Conservation (phyloP, 2,888 invertebrate genomes). For the Mechanitis messenoides region DNA sequence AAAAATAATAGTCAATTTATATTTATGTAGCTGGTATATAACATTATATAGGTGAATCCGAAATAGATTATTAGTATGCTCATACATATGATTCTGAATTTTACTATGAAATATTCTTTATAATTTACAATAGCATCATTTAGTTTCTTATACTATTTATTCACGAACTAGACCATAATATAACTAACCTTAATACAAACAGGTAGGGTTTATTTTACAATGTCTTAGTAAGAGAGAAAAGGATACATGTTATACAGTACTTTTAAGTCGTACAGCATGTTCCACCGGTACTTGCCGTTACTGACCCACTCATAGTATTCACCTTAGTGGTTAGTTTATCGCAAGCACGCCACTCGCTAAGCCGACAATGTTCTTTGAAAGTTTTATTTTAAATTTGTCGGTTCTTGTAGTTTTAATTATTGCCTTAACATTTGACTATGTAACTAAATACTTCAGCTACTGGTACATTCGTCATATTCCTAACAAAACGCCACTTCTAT, state of each 20-base stretch:
- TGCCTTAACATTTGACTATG: conserved; percentile 63
- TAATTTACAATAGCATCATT: neutral
- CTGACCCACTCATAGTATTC: conserved; percentile 53
- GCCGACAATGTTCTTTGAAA: conserved; percentile 70
- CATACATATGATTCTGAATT: too few relatives aligned
- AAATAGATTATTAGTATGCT: too few relatives aligned
- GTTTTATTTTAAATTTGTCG: conserved; percentile 56
- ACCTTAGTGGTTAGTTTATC: conserved; percentile 42
- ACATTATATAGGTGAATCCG: too few relatives aligned
- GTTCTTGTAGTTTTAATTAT: conserved; percentile 50
- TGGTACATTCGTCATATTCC: conserved; percentile 68
- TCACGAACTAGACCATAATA: neutral
- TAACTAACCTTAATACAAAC: neutral
- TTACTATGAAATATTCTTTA: too few relatives aligned
- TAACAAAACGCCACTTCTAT: conserved; percentile 56
- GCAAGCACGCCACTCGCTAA: conserved; percentile 48
- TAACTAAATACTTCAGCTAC: conserved; percentile 70
- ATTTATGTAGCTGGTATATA: too few relatives aligned
- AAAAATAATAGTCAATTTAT: too few relatives aligned
- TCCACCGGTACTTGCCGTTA: conserved; percentile 51
- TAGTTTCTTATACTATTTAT: conserved; percentile 1
- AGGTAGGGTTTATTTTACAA: neutral
- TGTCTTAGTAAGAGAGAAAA: neutral
- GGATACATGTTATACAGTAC: conserved; percentile 5
- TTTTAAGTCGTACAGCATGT: conserved; percentile 12